Evolutionary conservation across 2,888 invertebrate genomes (phyloP).

Genomic region (Thalpophila matura): DNA sequence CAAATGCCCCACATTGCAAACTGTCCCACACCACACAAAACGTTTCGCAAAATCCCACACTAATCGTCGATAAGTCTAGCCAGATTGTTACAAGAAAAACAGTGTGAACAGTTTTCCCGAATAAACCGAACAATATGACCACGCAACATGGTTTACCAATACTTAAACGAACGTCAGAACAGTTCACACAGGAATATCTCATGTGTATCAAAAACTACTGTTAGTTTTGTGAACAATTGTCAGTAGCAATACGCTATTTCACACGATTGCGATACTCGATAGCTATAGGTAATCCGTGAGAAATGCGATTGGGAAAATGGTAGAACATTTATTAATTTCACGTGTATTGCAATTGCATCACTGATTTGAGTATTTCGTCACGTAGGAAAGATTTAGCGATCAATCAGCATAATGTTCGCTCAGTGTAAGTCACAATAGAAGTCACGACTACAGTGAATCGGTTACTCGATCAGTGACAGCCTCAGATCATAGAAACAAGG

Average conservation of each 20-base stretch:
- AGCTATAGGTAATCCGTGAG: slow-evolving; percentile 49
- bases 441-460: slow-evolving; percentile 37
- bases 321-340: slow-evolving; percentile 42
- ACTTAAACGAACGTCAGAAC: slow-evolving; percentile 4
- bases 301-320: slow-evolving; percentile 50
- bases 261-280: slow-evolving; percentile 55
- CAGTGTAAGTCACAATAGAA: slow-evolving; percentile 6
- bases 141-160: slow-evolving; percentile 41
- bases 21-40: slow-evolving; percentile 22
- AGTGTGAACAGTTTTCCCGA: slow-evolving; percentile 20
- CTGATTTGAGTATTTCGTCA: slow-evolving; percentile 45
- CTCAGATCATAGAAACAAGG: no score
- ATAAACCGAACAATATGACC: slow-evolving; percentile 26
- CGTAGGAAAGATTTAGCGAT: slow-evolving; percentile 30
- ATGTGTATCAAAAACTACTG: slow-evolving; percentile 36
- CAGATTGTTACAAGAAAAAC: slow-evolving; percentile 18
- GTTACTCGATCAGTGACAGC: slow-evolving; percentile 38
- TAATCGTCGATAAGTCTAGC: slow-evolving; percentile 22
- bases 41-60: slow-evolving; percentile 28
- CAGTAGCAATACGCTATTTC: slow-evolving; percentile 56
- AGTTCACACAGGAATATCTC: slow-evolving; percentile 50
- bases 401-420: slow-evolving; percentile 23
- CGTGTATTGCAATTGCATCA: slow-evolving; percentile 27
- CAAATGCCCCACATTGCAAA: slow-evolving; percentile 20
- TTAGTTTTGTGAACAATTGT: slow-evolving; percentile 48